Conservation (phyloP, 2,888 invertebrate genomes). For the Drosophila barbarae region DNA sequence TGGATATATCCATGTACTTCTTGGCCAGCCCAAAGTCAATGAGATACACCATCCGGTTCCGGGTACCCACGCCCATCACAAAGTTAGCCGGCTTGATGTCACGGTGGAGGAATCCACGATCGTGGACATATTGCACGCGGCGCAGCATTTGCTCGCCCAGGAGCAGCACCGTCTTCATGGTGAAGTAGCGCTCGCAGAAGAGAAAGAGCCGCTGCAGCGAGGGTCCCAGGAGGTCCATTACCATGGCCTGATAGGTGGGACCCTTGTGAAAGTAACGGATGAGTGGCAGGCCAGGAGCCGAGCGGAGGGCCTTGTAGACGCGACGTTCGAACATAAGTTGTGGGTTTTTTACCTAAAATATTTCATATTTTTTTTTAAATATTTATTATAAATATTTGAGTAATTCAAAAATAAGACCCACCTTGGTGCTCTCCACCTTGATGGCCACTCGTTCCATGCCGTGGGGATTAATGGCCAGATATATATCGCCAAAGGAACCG, state of each 20-base stretch:
- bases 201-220: slow-evolving; percentile 98
- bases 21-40: slow-evolving; percentile 99
- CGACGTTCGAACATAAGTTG: slow-evolving; percentile 99
- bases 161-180: slow-evolving; percentile 97
- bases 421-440: slow-evolving; percentile 98
- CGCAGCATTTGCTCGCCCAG: slow-evolving; percentile 97
- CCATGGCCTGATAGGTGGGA: slow-evolving; percentile 99
- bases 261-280: slow-evolving; percentile 98
- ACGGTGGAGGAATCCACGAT: slow-evolving; percentile 97
- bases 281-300: slow-evolving; percentile 95
- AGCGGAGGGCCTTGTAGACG: slow-evolving; percentile 98
- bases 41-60: slow-evolving; percentile 96
- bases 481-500: slow-evolving; percentile 99
- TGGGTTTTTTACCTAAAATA: slow-evolving; percentile 82
- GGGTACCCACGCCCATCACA: slow-evolving; percentile 96
- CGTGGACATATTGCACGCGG: slow-evolving; percentile 97
- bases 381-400: not conserved
- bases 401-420: slow-evolving; percentile 82
- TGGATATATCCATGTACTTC: slow-evolving; percentile 96
- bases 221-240: slow-evolving; percentile 98
- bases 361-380: not conserved
- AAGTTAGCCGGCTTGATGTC: slow-evolving; percentile 98
- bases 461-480: slow-evolving; percentile 94
- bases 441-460: slow-evolving; percentile 98
- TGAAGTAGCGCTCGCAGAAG: slow-evolving; percentile 97